Conservation (phyloP, 1,140 invertebrate genomes). For the Ceratoteleas bidentatus region DNA sequence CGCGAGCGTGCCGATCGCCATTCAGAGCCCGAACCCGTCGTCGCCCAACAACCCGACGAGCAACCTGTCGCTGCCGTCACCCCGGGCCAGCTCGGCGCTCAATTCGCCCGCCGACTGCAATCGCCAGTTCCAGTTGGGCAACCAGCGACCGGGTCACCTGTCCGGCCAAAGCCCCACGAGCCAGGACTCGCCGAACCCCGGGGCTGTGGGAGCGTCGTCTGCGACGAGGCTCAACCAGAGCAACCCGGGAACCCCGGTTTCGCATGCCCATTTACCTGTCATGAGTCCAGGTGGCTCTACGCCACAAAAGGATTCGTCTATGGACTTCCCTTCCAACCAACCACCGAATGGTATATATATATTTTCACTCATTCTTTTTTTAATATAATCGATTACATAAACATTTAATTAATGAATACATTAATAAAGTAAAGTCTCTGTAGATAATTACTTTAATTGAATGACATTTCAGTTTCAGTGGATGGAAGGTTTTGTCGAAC, state of each 20-base stretch:
- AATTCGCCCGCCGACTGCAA: slow-evolving; percentile 86
- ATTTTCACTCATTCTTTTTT: background rate
- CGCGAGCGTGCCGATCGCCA: slow-evolving; percentile 91
- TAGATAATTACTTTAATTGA: too few relatives aligned
- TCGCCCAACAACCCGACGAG: slow-evolving; percentile 87
- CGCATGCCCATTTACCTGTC: slow-evolving; percentile 84
- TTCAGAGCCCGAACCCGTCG: slow-evolving; percentile 87
- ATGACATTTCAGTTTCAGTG: slow-evolving; percentile 77
- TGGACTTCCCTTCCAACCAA: slow-evolving; percentile 78
- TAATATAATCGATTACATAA: too few relatives aligned
- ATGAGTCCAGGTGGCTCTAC: slow-evolving; percentile 79
- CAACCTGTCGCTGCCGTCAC: slow-evolving; percentile 87
- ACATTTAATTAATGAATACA: too few relatives aligned
- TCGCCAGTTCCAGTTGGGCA: slow-evolving; percentile 80
- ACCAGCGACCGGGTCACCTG: slow-evolving; percentile 80
- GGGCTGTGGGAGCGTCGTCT: slow-evolving; percentile 73
- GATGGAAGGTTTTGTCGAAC: slow-evolving; percentile 91
- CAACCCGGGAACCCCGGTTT: slow-evolving; percentile 87
- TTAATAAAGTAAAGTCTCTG: too few relatives aligned
- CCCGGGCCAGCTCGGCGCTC: slow-evolving; percentile 85
- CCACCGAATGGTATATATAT: slow-evolving; percentile 74
- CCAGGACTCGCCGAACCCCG: slow-evolving; percentile 82
- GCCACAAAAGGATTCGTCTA: slow-evolving; percentile 75
- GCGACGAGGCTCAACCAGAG: slow-evolving; percentile 83
- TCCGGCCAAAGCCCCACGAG: slow-evolving; percentile 86